Base-by-base conservation (phyloP, 2,797 vertebrate genomes). In the Pangasius larnaudii region DNA sequence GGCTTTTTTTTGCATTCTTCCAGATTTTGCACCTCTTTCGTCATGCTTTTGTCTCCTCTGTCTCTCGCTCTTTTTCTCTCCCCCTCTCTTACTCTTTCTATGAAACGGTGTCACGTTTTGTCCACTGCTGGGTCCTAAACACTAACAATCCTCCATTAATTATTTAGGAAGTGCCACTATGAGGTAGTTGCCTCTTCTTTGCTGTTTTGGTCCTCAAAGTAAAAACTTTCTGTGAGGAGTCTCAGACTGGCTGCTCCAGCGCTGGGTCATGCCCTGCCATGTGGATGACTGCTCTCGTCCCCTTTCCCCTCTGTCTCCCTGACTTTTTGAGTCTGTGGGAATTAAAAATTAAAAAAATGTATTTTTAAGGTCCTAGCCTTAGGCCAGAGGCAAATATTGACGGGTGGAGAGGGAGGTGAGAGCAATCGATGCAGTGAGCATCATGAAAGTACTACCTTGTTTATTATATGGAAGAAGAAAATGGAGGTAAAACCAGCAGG, bases 91-190 rank as follows among this genome's bases (percentile, higher is more conserved):
- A 61, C 24, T 90, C 14, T 33, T 67, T 51, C 27, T 39, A 8
- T 18, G 11, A 51, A 85, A 69, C 85, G 51, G 49, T 80, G 83
- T 90, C 90, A 88, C 69, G 61, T 86, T 90, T 87, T 78, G 72
- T 90, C 91, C 86, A 67, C n/a, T 13, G 33, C 61, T 39, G 59
- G 85, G 63, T 77, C 86, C 81, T 89, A 90, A 90, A 91, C 89
- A 83, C 72, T 5, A 36, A 36, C 59, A 36, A 69, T 77, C 36
- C 63, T 5, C 27, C 72, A 5, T 93, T 53, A 86, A 92, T 92
- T 90, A 92, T 93, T 91, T 27, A 92, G 92, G 87, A 75, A 33
- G 82, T 78, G 9, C 33, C 67, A 56, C 67, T n/a, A n/a, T 42
- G 84, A 67, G 86, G 87, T 69, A 75, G 53, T 85, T 22, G 33